Evolutionary conservation across 1,140 invertebrate genomes (phyloP), one percentile per base, ranked within the genome.

Genomic region (Penaeus chinensis): DNA sequence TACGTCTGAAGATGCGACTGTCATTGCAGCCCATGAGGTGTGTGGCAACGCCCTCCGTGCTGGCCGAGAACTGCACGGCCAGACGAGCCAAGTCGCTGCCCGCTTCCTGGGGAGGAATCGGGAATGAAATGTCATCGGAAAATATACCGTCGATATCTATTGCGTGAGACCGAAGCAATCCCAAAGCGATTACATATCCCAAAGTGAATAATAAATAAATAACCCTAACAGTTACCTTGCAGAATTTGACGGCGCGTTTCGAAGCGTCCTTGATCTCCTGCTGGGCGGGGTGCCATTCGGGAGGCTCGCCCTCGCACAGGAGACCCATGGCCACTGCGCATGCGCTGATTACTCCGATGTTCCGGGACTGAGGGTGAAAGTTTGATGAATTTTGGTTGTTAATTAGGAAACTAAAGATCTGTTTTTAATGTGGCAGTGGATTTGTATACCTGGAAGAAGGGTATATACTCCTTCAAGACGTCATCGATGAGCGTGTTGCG

Each of bases 331-430:
- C 95, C 27, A 96, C 94, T 4, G 95, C 93, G 0, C 96, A 94
- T 3, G 97, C 97, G 92, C 96, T 97, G 37, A 98, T 95, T 24
- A 98, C 93, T 37, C 96, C 97, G 19, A 98, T 91, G 83, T 95
- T 93, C 89, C 94, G 93, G 71, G 93, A 92, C 95, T 97, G 91
- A 83, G 16, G 10, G 2, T 19, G 27, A 20, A 24, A 66, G 22
- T 20, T 61, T 77, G 91, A 27, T 37, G 76, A 82, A n/a, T 76
- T 63, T 81, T 65, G 60, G 71, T 78, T 22, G 7, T 10, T 22
- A 22, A 32, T 78, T 1, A 77, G 0, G 10, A 0, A 24, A 10
- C 19, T 76, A 42, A 42, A 42, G 37, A 42, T 42, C 37, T 42
- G 2, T 42, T 42, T 42, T 8, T 42, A 42, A 42, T 42, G 7